Evolutionary conservation across 2,113 vertebrate species (phyloP), one percentile per base, ranked within the genome.

Genomic region (Oryzias woworae): DNA sequence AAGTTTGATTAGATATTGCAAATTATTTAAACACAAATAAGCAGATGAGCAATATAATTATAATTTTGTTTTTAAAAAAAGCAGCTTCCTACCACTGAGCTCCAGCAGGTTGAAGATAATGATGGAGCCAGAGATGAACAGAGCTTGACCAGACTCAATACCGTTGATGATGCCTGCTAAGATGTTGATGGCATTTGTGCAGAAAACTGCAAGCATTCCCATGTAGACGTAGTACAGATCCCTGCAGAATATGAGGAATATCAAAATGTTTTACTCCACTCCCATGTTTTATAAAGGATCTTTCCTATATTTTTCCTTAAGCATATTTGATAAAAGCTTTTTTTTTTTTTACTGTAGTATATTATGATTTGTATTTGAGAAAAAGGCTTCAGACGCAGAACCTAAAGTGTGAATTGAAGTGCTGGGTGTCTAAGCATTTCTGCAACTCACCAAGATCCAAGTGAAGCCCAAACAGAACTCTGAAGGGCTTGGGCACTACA

Each of bases 141-240:
- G 89, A 0, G 97, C 95, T 86, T 99, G 97, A 47, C 97, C 97
- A 0, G 97, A 96, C 85, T 99, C 97, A 1, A 99, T 92, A 49
- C 97, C 97, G 17, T 99, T 99, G 72, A n/a, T n/a, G n/a, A 99
- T 98, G 61, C 97, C 97, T 0, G 97, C 97, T 0, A 99, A 92
- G 59, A 99, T 99, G 82, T 99, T 99, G 90, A 99, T 99, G 80
- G 97, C 97, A 2, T 99, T 99, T 12, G 97, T 98, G 88, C 97
- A 99, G 89, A 99, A 99, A 6, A 99, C 97, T 4, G 96, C 96
- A 4, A 99, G 91, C 93, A 99, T 94, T 50, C 97, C 97, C 97
- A 99, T 99, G 87, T 99, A 99, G 28, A 94, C 94, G 0, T 99
- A 99, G 84, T 99, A 99, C 59, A 99, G 91, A 98, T 92, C 57